phyloP scores from a whole-genome alignment of 2,113 vertebrate genomes.

The Callospermophilus lateralis region DNA sequence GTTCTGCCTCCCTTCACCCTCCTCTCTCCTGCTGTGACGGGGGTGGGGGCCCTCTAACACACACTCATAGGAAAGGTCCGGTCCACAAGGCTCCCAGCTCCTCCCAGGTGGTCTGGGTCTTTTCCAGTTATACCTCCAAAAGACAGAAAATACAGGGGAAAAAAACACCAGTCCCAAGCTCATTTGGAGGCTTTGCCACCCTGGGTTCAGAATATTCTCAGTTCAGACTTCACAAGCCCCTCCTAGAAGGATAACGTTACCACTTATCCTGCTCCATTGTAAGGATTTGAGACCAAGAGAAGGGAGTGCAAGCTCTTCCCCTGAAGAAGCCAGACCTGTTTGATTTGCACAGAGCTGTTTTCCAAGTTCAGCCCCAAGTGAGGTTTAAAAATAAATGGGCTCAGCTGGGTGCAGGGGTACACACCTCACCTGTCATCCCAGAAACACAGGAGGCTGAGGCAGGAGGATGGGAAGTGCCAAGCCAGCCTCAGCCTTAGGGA shows the following conservation, averaged over 20 bases:
- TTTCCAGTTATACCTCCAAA: neutral
- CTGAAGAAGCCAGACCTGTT: neutral
- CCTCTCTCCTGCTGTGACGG: too few relatives aligned
- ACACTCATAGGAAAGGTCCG: rapidly evolving
- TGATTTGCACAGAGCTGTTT: neutral
- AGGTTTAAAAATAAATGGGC: slow-evolving; percentile 42
- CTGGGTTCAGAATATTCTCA: neutral
- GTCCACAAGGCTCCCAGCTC: rapidly evolving
- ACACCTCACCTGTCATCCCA: neutral
- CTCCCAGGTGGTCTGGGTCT: neutral
- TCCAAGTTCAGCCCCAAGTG: neutral
- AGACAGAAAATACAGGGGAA: neutral
- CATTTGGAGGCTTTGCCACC: rapidly evolving
- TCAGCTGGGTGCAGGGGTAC: neutral
- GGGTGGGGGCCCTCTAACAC: neutral
- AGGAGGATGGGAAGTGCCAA: neutral
- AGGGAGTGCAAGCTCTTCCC: neutral
- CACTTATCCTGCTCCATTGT: neutral
- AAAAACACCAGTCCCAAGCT: rapidly evolving
- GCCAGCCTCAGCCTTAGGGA: neutral
- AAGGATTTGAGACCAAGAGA: slow-evolving; percentile 44
- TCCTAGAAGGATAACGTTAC: neutral
- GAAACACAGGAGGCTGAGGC: neutral
- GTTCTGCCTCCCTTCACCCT: neutral
- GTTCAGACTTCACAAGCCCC: neutral